Evolutionary conservation across 2,888 invertebrate species (phyloP).

Genomic region (Ormyrus nitidulus): DNA sequence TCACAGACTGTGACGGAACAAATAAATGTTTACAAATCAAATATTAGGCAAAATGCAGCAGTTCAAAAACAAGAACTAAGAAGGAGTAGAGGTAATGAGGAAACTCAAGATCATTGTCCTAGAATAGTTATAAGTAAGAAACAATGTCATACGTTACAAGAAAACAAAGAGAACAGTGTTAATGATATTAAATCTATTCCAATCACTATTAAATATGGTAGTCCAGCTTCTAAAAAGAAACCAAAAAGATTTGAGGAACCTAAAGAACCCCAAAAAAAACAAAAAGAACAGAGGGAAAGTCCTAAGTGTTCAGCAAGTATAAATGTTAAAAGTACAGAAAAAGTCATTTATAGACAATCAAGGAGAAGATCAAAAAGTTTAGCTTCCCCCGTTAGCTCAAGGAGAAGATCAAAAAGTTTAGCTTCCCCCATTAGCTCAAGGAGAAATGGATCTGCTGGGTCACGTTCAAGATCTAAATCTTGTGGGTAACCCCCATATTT

Average conservation of each 20-base stretch:
- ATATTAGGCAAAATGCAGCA: not conserved
- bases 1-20: not conserved
- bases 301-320: constrained; percentile 52
- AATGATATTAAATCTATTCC: not conserved
- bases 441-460: constrained; percentile 51
- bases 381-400: constrained; percentile 39
- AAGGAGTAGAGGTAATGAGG: not conserved
- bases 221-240: not conserved
- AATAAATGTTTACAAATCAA: constrained; percentile 25
- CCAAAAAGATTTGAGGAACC: too few species aligned
- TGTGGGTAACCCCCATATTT: constrained; percentile 61
- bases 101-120: not conserved
- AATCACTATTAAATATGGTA: not conserved
- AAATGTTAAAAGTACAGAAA: not conserved
- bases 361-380: constrained; percentile 40
- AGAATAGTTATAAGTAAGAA: not conserved
- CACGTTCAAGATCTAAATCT: constrained; percentile 62
- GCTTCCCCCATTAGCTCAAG: constrained; percentile 47
- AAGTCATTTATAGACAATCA: too few species aligned
- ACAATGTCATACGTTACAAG: not conserved
- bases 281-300: constrained; percentile 57
- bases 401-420: constrained; percentile 44
- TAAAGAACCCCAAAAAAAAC: too few species aligned
- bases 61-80: not conserved
- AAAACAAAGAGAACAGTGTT: not conserved